Conservation (phyloP, 2,113 vertebrate species). For the Craseonycteris thonglongyai region DNA sequence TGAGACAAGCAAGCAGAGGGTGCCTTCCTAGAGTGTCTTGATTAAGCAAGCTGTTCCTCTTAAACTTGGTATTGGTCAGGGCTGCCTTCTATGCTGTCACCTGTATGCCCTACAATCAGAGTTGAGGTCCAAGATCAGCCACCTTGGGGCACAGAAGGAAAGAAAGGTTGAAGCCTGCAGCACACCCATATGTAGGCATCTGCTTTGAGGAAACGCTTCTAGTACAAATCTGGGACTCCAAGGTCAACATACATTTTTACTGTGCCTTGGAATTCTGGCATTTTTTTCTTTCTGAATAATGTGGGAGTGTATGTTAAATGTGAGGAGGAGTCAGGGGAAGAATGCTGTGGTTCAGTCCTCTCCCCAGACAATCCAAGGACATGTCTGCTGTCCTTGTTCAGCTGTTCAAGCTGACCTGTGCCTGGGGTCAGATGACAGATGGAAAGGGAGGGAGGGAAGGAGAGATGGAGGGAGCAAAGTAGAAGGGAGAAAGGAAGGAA, state of each 20-base stretch:
- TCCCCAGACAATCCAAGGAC: conserved; percentile 49
- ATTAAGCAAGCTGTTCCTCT: not conserved
- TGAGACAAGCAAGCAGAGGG: not conserved
- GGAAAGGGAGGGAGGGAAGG: not conserved
- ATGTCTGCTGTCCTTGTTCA: not conserved
- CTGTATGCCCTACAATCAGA: not conserved
- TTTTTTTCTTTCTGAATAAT: conserved; percentile 80
- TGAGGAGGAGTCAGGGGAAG: conserved; percentile 37
- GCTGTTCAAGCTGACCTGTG: not conserved
- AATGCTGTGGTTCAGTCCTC: conserved; percentile 58
- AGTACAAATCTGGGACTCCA: conserved; percentile 62
- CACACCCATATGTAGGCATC: not conserved
- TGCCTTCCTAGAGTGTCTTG: not conserved
- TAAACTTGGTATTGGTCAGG: not conserved
- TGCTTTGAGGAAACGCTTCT: conserved; percentile 56
- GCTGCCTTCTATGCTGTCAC: not conserved
- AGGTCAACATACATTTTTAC: conserved; percentile 76
- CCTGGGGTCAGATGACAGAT: not conserved
- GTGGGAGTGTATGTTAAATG: conserved; percentile 65
- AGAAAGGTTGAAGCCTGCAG: not conserved
- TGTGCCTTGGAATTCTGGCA: conserved; percentile 77
- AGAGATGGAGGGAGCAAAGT: not conserved
- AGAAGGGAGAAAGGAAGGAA: not conserved
- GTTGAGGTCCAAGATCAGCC: not conserved
- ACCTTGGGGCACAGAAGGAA: not conserved